These are phyloP conservation scores for Pao palembangensis DNA, from an alignment of 2,113 vertebrate genomes.

Conservation along the genomic window DNA sequence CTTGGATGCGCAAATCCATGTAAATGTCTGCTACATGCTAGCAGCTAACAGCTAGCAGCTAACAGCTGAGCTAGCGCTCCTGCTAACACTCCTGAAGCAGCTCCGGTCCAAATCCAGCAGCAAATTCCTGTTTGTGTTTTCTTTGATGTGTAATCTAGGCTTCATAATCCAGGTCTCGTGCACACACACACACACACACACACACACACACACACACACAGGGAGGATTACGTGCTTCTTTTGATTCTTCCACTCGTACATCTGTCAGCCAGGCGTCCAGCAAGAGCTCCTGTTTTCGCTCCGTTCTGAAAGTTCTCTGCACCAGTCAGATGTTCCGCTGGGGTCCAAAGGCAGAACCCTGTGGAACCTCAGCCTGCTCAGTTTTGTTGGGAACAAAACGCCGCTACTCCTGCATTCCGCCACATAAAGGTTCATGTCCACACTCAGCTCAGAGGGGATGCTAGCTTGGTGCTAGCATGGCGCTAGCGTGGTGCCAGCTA, in stretches of 20 bases:
- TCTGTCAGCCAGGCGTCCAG: constrained; percentile 30
- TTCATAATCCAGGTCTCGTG: constrained; percentile 50
- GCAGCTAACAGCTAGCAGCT: no score
- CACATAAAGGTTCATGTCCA: no score
- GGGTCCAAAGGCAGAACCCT: constrained; percentile 2
- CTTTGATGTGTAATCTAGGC: constrained; percentile 45
- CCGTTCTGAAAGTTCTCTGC: no score
- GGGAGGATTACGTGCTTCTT: constrained; percentile 26
- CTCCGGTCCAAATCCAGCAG: not conserved
- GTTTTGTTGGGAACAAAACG: no score
- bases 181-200: not conserved
- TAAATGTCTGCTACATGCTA: no score
- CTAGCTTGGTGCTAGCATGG: no score
- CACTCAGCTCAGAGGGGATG: not conserved
- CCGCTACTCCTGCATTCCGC: no score
- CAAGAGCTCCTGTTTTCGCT: not conserved
- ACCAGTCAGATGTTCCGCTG: constrained; percentile 6
- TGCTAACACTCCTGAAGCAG: not conserved
- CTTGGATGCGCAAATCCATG: no score
- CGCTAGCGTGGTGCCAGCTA: no score
- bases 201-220: no score
- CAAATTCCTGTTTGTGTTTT: constrained; percentile 35
- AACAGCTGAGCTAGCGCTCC: no score
- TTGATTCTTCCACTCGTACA: constrained; percentile 17
- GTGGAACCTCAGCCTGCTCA: no score